These are phyloP conservation scores for Dinocampus coccinellae DNA, from an alignment of 2,888 invertebrate genomes.

Conservation along the genomic window DNA sequence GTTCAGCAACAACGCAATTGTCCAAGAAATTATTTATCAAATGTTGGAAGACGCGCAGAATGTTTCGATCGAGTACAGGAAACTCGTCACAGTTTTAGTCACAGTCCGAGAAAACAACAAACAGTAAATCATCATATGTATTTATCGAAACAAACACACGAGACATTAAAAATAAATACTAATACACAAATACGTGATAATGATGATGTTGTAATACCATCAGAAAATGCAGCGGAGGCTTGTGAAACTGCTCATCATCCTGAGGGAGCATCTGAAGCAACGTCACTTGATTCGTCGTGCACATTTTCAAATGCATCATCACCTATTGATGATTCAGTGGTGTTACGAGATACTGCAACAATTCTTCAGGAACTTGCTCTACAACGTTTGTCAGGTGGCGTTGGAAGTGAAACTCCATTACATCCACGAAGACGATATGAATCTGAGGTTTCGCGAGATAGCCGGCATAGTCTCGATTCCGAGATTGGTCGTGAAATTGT, in stretches of 20 bases:
- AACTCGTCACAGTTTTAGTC: constrained; percentile 52
- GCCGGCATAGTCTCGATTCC: constrained; percentile 69
- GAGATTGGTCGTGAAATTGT: constrained; percentile 71
- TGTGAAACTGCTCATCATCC: constrained; percentile 63
- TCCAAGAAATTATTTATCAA: constrained; percentile 14
- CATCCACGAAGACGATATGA: constrained; percentile 55
- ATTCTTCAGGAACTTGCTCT: constrained; percentile 65
- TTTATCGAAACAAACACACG: constrained; percentile 49
- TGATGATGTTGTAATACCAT: constrained; percentile 58
- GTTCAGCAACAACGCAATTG: constrained; percentile 11
- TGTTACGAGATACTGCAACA: constrained; percentile 63
- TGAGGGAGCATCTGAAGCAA: constrained; percentile 61
- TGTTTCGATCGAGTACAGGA: constrained; percentile 45
- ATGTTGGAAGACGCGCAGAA: constrained; percentile 17
- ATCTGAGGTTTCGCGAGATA: constrained; percentile 54
- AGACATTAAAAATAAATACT: constrained; percentile 41
- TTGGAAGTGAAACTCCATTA: constrained; percentile 54
- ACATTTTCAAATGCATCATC: constrained; percentile 59
- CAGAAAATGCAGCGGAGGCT: constrained; percentile 64
- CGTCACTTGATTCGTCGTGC: constrained; percentile 56
- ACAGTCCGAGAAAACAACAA: constrained; percentile 53
- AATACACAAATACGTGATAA: constrained; percentile 41
- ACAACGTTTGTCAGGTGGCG: constrained; percentile 63
- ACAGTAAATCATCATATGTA: constrained; percentile 51
- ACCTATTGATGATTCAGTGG: constrained; percentile 58